Base-by-base conservation (phyloP, 2,888 invertebrate genomes). In the Drosophila atroscutellata region DNA sequence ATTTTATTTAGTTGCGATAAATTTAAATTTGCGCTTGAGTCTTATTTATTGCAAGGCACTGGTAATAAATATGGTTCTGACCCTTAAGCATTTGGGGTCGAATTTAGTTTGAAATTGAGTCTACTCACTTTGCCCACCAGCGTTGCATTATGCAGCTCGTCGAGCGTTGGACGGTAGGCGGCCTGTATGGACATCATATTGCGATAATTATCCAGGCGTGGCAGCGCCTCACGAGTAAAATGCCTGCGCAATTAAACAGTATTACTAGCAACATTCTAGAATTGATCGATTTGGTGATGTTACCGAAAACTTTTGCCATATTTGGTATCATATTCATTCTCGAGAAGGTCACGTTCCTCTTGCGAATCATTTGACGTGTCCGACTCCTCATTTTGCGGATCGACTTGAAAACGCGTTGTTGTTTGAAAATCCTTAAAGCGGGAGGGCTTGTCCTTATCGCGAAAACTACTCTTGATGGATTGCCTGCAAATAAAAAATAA, bases 141-240 rank as follows among this genome's bases (percentile, higher is more conserved):
- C 18, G 97, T 96, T 65, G 97, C 95, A 92, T 98, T 97, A 93
- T 97, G 97, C 24, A 98, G 94, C 93, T 98, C 98, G 91, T 98
- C 98, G 72, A 98, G 93, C 6, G 98, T 97, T 20, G 98, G 98
- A 82, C 98, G 94, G 82, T 97, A 97, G 13, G 96, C 97, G 4
- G 97, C 97, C 92, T 97, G 97, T 51, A 98, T 95, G 24, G 97
- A 97, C 94, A 97, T 94, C 84, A 97, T 97, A 90, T 98, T 97
- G 79, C 98, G 95, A 93, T 98, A 98, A 94, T 98, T 97, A 92
- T 98, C 98, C 93, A 98, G 93, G 60, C 97, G 94, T 3, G 98
- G 98, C 71, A 98, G 92, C 9, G 97, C 98, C 93, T 98, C 98
- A 66, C 97, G 94, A 28, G 98, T 98, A 92, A 97, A 96, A 91